Base-by-base conservation (phyloP, 1,140 invertebrate genomes). In the Cyclargus thomasi region DNA sequence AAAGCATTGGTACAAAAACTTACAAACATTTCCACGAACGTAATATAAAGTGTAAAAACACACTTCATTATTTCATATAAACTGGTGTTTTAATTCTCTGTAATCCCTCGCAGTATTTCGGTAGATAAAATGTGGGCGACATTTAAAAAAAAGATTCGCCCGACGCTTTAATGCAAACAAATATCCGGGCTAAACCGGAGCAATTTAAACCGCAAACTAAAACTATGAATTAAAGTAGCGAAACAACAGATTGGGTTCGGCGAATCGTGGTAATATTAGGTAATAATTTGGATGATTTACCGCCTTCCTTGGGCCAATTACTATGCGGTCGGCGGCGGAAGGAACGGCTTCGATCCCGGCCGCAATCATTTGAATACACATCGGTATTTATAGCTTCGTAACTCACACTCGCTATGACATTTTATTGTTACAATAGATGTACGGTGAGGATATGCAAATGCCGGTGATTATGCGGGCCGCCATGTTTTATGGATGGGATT, bases 221-320 rank as follows among this genome's bases (percentile, higher is more conserved):
- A 85, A 81, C 81, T 76, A 82, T 75, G 80, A 81, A 82, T 86
- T 85, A 86, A 85, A 80, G 76, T 79, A 74, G 72, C 82, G 74
- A 74, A 78, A 86, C 79, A 86, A 79, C 83, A 87, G 80, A 88
- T 87, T 83, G 81, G 81, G 76, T 67, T 77, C 74, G 76, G 79
- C 79, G 72, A 82, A 82, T 81, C 78, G 78, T 72, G 72, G 81
- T 86, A 83, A 84, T 87, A 87, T 86, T 81, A 83, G 81, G 81
- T 75, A 85, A 85, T 87, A 87, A 87, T 89, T 89, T 84, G 72
- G 82, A 85, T 87, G 86, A 88, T 88, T 87, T 88, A 88, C 73
- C 70, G 74, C 73, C 80, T 79, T 77, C 80, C 83, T 82, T 77
- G 72, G 74, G 75, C 77, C 83, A 87, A 88, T 88, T 88, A 86